These are phyloP conservation scores for Hyalella azteca DNA, from an alignment of 2,888 invertebrate genomes.

Conservation along the genomic window DNA sequence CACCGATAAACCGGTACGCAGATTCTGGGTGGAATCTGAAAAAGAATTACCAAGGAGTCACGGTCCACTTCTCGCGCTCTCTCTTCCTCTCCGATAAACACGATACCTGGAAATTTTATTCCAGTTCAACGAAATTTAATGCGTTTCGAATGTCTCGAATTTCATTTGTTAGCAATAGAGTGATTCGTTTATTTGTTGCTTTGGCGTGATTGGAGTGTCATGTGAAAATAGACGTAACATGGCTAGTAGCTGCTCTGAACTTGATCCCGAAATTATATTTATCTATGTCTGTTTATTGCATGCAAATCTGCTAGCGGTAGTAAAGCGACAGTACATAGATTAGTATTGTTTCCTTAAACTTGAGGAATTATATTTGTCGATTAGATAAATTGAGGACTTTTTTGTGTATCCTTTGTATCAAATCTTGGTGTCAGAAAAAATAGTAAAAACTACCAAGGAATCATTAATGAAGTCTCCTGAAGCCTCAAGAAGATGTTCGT, in stretches of 20 bases:
- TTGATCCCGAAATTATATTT: neutral
- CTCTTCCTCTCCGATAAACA: constrained; percentile 19
- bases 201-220: constrained; percentile 9
- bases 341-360: neutral
- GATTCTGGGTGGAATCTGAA: neutral
- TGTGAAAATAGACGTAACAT: neutral
- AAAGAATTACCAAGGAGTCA: neutral
- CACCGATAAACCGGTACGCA: neutral
- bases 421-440: too few species aligned
- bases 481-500: too few species aligned
- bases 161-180: constrained; percentile 29
- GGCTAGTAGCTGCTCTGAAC: constrained; percentile 6
- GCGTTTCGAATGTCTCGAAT: neutral
- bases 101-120: constrained; percentile 19
- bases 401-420: too few species aligned
- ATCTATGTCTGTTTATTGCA: neutral
- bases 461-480: too few species aligned
- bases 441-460: too few species aligned
- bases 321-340: neutral
- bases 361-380: too few species aligned
- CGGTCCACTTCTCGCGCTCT: constrained; percentile 22
- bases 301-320: neutral
- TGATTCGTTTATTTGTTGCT: constrained; percentile 13
- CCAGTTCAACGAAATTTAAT: constrained; percentile 7
- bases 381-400: too few species aligned